phyloP scores from a whole-genome alignment of 2,797 vertebrate genomes.

The Oryzias dopingdopingensis region DNA sequence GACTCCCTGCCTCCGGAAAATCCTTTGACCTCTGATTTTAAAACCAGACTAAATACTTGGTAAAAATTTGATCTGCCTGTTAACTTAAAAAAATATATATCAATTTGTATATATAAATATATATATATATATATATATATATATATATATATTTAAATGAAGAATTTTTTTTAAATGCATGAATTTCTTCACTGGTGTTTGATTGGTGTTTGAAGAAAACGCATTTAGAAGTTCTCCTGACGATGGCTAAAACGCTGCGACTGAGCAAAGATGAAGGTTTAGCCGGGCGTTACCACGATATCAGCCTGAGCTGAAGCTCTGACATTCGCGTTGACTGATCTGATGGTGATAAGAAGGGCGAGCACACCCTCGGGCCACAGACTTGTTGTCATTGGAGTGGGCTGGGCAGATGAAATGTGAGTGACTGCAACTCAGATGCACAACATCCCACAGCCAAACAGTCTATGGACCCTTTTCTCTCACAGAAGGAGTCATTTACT shows the following conservation, averaged over 20 bases:
- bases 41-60: too few species aligned
- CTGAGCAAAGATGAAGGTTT: slow-evolving; percentile 62
- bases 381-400: slow-evolving; percentile 53
- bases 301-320: slow-evolving; percentile 54
- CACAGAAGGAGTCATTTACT: slow-evolving; percentile 51
- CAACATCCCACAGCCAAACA: slow-evolving; percentile 46
- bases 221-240: slow-evolving; percentile 30
- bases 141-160: too few species aligned
- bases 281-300: slow-evolving; percentile 53
- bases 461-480: slow-evolving; percentile 37
- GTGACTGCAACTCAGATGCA: slow-evolving; percentile 55
- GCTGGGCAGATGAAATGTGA: slow-evolving; percentile 57
- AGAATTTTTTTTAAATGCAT: too few species aligned
- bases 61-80: too few species aligned
- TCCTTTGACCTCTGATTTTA: too few species aligned
- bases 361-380: slow-evolving; percentile 49
- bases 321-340: slow-evolving; percentile 62
- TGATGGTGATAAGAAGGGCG: slow-evolving; percentile 71
- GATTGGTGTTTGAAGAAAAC: too few species aligned
- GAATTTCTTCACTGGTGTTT: too few species aligned
- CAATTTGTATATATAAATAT: too few species aligned
- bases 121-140: too few species aligned
- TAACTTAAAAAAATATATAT: too few species aligned
- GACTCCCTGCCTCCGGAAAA: too few species aligned
- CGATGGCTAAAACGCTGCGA: slow-evolving; percentile 61